A percentile compares a stretch with the other conserved stretches of the same genome.
These are phyloP conservation scores for Melanotaenia duboulayi DNA, from an alignment of 2,113 vertebrate species.

Conservation along the genomic window DNA sequence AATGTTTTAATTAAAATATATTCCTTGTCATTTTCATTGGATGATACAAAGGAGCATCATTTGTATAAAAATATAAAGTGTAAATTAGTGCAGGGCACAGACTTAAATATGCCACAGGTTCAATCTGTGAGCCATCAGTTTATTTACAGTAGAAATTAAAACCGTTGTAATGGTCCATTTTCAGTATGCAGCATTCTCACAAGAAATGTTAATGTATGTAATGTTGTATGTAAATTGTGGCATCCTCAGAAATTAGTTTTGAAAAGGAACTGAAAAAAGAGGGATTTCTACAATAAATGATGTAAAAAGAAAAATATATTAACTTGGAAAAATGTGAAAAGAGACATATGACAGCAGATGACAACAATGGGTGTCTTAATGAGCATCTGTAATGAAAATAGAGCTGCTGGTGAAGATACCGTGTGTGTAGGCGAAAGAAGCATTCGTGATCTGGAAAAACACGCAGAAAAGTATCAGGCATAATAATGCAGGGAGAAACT, in stretches of 20 bases:
- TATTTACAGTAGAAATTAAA: neutral
- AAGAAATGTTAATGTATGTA: no score
- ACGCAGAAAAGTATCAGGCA: neutral
- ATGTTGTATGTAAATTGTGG: neutral
- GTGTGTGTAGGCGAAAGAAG: neutral
- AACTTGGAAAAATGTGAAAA: neutral
- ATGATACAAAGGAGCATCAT: neutral
- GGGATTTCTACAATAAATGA: neutral
- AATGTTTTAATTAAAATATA: neutral
- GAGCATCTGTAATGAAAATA: slow-evolving; percentile 11
- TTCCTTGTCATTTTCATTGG: neutral
- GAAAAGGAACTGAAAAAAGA: neutral
- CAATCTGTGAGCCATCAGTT: slow-evolving; percentile 3
- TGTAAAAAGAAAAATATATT: neutral
- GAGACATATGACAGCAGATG: neutral
- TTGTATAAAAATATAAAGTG: slow-evolving; percentile 6
- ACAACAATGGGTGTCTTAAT: neutral
- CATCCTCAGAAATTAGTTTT: neutral
- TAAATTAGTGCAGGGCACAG: neutral
- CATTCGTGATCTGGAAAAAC: slow-evolving; percentile 3
- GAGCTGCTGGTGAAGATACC: neutral
- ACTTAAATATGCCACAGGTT: neutral
- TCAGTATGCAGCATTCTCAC: neutral
- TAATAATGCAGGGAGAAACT: neutral
- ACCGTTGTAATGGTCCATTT: neutral